A percentile compares a stretch with the other conserved stretches of the same genome.
Conservation (phyloP, 2,797 vertebrate genomes). For the Poeciliopsis gracilis region DNA sequence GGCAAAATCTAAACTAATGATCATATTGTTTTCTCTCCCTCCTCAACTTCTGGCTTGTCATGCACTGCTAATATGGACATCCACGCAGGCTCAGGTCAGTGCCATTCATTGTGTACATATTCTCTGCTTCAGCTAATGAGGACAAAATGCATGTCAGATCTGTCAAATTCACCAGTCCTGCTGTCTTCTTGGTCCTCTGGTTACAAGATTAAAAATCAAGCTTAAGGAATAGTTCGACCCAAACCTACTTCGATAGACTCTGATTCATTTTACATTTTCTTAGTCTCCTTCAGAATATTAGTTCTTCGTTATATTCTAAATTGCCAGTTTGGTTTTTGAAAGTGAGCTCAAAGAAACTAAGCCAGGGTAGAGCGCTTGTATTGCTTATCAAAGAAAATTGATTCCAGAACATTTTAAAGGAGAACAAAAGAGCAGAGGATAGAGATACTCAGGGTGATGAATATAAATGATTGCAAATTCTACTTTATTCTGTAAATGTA, state of each 20-base stretch:
- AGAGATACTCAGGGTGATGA: conserved; percentile 12
- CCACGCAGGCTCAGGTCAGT: conserved; percentile 99
- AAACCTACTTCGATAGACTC: conserved; percentile 46
- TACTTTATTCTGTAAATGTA: conserved; percentile 2
- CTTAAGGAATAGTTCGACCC: conserved; percentile 49
- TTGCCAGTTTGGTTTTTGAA: conserved; percentile 34
- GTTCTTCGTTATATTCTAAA: conserved; percentile 49
- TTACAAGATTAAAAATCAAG: conserved; percentile 48
- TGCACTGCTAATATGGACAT: conserved; percentile 95
- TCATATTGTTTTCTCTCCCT: conserved; percentile 84
- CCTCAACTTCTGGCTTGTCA: conserved; percentile 88
- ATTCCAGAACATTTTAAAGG: conserved; percentile 20
- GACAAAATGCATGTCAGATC: conserved; percentile 68
- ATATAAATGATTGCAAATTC: conserved; percentile 4
- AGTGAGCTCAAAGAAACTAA: conserved; percentile 35
- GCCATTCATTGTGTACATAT: conserved; percentile 86
- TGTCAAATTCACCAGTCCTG: conserved; percentile 34
- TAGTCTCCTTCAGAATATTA: conserved; percentile 4
- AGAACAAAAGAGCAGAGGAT: conserved; percentile 18
- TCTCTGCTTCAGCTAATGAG: conserved; percentile 75
- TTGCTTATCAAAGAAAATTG: conserved; percentile 27
- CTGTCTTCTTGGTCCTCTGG: conserved; percentile 40
- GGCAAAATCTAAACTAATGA: conserved; percentile 85
- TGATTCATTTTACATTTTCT: conserved; percentile 36
- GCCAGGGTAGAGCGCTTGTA: conserved; percentile 19